Percentiles rank a stretch among this genome's conserved stretches.
These are phyloP conservation scores for Brachionus manjavacas DNA, from an alignment of 1,140 invertebrate species.

Conservation along the genomic window DNA sequence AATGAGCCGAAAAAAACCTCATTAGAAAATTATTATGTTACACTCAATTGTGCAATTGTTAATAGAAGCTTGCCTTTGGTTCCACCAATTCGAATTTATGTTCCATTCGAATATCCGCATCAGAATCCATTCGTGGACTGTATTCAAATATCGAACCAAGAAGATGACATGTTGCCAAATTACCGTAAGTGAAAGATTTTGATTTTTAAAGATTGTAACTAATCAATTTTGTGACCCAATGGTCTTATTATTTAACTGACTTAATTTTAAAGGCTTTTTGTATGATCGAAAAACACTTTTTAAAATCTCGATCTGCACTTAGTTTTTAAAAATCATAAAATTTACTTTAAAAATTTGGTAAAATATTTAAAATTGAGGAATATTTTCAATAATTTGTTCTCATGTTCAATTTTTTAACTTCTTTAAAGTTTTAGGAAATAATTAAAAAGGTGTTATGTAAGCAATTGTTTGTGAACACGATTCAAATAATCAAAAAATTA, in stretches of 20 bases:
- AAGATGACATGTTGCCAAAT: conserved; percentile 20
- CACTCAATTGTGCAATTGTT: neutral
- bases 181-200: neutral
- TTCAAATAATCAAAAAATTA: too few relatives aligned
- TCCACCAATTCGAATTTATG: conserved; percentile 1
- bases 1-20: neutral
- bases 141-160: neutral
- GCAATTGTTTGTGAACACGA: too few relatives aligned
- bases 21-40: conserved; percentile 32
- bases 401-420: too few relatives aligned
- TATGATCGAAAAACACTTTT: too few relatives aligned
- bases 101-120: neutral
- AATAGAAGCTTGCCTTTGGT: neutral
- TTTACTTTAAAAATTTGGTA: too few relatives aligned
- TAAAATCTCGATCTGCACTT: too few relatives aligned
- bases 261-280: neutral
- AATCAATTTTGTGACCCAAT: neutral
- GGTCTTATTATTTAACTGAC: neutral
- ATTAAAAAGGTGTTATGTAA: too few relatives aligned
- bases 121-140: conserved; percentile 22
- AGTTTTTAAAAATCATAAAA: too few relatives aligned
- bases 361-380: too few relatives aligned
- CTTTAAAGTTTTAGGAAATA: too few relatives aligned
- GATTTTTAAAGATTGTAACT: too few relatives aligned
- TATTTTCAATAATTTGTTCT: too few relatives aligned